Base-by-base conservation (phyloP, 2,888 invertebrate genomes). In the Hydrotaea diabolus region DNA sequence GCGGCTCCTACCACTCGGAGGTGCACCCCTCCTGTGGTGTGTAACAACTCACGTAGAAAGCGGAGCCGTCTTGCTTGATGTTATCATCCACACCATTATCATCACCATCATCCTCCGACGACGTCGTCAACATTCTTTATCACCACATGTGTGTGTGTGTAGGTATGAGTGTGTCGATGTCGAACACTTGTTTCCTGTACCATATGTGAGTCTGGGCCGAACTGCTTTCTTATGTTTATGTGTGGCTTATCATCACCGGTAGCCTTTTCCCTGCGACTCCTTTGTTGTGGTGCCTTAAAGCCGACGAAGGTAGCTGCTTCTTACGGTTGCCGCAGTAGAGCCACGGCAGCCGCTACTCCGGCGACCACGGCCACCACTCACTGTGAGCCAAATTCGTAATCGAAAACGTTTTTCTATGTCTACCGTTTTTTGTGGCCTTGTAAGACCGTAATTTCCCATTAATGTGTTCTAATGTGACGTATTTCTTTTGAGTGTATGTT, bases 381-480 rank as follows among this genome's bases (percentile, higher is more conserved):
- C 15, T n/a, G 49, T 7, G 49, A 31, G 19, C 43, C 19, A 66
- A 66, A 19, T 66, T 43, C 13, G 17, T 39, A 69, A 69, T 69
- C 69, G 39, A 69, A 69, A 69, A 46, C 7, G 69, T 69, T 46
- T 53, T 75, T 85, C 26, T 26, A 53, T 73, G 31, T 17, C n/a
- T n/a, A n/a, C n/a, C n/a, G n/a, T 31, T 31, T 39, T 39, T 31
- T 31, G 31, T 53, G 49, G 55, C 31, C 19, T 72, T 23, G 19
- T 21, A 62, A 76, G 26, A 55, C 53, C 77, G 49, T 85, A 85
- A 85, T 77, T 85, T 77, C 13, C 53, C 72, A 75, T 83, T 80
- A 83, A 83, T 83, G 82, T 82, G 64, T 76, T 75, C 53, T 77
- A 80, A 77, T 82, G 82, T 82, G 80, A 82, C 85, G 77, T 77